Evolutionary conservation across 2,797 vertebrate species (phyloP).

Genomic region (Fratercula arctica): DNA sequence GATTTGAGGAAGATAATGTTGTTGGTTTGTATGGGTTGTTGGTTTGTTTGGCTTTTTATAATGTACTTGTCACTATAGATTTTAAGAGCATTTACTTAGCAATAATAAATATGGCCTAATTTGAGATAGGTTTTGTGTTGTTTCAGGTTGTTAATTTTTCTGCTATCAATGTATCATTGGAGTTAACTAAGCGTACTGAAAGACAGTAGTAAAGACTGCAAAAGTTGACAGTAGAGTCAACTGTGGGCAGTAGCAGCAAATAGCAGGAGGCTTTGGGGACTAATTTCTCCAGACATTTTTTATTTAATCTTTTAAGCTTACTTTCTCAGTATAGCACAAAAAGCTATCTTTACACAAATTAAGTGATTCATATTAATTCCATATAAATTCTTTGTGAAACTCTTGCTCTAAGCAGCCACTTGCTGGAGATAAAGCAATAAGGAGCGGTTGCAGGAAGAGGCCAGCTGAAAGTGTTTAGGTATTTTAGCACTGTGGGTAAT

Average conservation of each 20-base stretch:
- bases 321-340: neutral
- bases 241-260: neutral
- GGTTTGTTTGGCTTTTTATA: neutral
- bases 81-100: neutral
- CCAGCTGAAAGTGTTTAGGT: neutral
- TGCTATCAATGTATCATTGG: neutral
- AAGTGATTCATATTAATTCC: neutral
- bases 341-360: neutral
- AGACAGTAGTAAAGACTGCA: neutral
- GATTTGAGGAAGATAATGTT: neutral
- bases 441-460: neutral
- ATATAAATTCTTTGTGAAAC: neutral
- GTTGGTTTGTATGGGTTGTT: neutral
- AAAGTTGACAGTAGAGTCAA: neutral
- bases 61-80: neutral
- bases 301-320: slow-evolving; percentile 9
- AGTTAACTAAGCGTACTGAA: neutral
- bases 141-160: neutral
- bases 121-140: neutral
- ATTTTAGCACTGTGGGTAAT: neutral
- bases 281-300: neutral
- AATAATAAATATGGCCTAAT: neutral
- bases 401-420: neutral
- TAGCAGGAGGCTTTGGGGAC: neutral
- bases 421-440: neutral